Conservation (phyloP, 2,797 vertebrate species). For the Lerista edwardsae region DNA sequence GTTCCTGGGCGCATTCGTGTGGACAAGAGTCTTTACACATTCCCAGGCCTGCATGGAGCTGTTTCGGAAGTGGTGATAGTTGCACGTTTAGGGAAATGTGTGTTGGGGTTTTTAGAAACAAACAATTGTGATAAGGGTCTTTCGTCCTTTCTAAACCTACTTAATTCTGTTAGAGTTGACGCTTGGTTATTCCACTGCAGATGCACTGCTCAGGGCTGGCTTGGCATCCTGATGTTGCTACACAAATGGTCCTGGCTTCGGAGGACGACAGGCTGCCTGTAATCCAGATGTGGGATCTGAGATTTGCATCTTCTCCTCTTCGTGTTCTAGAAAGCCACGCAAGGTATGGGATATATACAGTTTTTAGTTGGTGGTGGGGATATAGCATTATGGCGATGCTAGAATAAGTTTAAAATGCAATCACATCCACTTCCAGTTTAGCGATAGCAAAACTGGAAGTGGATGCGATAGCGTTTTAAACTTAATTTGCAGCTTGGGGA, state of each 20-base stretch:
- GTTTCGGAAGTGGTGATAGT: too few species aligned
- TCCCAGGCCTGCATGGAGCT: neutral
- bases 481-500: too few species aligned
- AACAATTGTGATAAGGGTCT: too few species aligned
- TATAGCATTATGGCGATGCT: too few species aligned
- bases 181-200: constrained; percentile 64
- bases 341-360: constrained; percentile 77
- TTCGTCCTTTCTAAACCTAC: neutral
- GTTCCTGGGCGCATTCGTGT: neutral
- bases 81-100: too few species aligned
- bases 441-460: too few species aligned
- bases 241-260: constrained; percentile 93
- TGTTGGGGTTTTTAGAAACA: neutral
- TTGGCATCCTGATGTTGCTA: constrained; percentile 97
- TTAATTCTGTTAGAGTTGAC: neutral
- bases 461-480: too few species aligned
- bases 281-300: constrained; percentile 98
- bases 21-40: neutral
- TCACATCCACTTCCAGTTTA: too few species aligned
- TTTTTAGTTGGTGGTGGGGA: too few species aligned
- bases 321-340: constrained; percentile 96
- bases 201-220: constrained; percentile 98
- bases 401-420: too few species aligned
- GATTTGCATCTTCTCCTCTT: constrained; percentile 95
- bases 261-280: constrained; percentile 96